Evolutionary conservation across 2,888 invertebrate species (phyloP).

Genomic region (Heliconius sara): DNA sequence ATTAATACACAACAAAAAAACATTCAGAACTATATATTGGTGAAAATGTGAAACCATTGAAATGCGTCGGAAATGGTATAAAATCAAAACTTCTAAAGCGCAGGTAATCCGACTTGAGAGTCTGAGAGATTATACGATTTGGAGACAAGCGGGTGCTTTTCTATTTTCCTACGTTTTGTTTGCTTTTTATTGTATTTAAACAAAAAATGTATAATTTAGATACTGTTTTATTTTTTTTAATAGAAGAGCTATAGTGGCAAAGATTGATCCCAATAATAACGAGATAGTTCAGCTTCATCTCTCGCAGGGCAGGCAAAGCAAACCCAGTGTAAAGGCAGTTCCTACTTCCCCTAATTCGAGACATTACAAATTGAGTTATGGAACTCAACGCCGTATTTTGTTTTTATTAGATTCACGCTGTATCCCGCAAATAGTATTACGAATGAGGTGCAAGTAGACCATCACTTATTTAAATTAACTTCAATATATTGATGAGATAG

Average conservation of each 20-base stretch:
- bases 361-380: background rate
- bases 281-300: background rate
- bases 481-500: too few species aligned
- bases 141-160: background rate
- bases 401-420: too few species aligned
- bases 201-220: background rate
- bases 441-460: too few species aligned
- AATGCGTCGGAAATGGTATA: constrained; percentile 12
- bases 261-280: too few species aligned
- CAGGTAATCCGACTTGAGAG: constrained; percentile 19
- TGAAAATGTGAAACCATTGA: constrained; percentile 4
- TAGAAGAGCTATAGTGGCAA: background rate
- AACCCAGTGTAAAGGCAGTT: too few species aligned
- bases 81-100: constrained; percentile 31
- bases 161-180: constrained; percentile 3
- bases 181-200: constrained; percentile 2
- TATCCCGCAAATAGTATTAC: too few species aligned
- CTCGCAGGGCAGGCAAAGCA: background rate
- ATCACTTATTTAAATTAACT: too few species aligned
- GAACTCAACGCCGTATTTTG: background rate
- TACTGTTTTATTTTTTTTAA: background rate
- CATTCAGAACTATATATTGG: constrained; percentile 12
- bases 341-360: too few species aligned
- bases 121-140: constrained; percentile 17
- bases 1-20: background rate